A percentile compares a stretch with the other conserved stretches of the same genome.
Conservation (phyloP, 2,888 invertebrate genomes). For the Drosophila monieri region DNA sequence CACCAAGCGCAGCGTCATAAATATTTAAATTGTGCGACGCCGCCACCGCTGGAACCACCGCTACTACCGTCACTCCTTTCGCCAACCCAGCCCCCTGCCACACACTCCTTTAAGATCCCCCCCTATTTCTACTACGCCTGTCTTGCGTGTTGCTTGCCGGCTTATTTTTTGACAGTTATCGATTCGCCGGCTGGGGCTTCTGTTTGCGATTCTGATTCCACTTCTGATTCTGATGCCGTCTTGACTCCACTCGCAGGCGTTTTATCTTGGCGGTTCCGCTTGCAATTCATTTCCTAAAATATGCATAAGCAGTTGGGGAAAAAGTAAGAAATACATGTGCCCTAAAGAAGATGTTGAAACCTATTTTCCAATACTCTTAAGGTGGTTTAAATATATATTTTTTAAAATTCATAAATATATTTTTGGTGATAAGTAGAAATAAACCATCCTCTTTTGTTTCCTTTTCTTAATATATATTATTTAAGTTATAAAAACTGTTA, state of each 20-base stretch:
- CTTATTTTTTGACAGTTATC: constrained; percentile 82
- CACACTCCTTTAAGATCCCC: background rate
- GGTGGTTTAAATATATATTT: background rate
- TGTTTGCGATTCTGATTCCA: constrained; percentile 11
- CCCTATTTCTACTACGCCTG: constrained; percentile 4
- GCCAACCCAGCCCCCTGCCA: background rate
- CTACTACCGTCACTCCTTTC: background rate
- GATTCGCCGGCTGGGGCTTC: constrained; percentile 62
- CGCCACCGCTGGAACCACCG: constrained; percentile 39
- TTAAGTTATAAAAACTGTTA: background rate
- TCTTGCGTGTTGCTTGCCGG: constrained; percentile 72
- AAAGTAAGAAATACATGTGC: background rate
- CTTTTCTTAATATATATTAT: background rate
- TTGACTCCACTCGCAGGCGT: constrained; percentile 43
- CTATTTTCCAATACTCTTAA: background rate
- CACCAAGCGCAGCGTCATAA: constrained; percentile 71
- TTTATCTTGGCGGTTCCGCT: constrained; percentile 63
- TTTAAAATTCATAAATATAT: too few species aligned
- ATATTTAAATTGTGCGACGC: constrained; percentile 81
- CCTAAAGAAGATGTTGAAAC: background rate
- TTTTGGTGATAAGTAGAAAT: too few species aligned
- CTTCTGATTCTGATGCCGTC: constrained; percentile 12
- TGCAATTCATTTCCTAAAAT: constrained; percentile 77
- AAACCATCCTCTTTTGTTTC: too few species aligned
- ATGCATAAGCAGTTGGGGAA: constrained; percentile 56